These are phyloP conservation scores for Drosophila kepulauana DNA, from an alignment of 1,140 invertebrate species.

Conservation along the genomic window DNA sequence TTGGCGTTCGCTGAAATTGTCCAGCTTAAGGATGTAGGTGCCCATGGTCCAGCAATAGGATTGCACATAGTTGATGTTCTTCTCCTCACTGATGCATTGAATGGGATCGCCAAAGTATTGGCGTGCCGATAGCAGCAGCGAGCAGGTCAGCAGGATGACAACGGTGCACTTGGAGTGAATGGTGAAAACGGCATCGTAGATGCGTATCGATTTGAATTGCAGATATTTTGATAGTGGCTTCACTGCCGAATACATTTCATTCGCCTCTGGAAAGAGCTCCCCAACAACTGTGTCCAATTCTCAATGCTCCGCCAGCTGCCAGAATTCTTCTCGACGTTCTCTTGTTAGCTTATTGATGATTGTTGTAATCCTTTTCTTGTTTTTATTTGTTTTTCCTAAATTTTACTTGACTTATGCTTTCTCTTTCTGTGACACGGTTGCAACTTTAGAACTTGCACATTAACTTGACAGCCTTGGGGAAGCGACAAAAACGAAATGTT, in stretches of 20 bases:
- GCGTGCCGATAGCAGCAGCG: conserved; percentile 88
- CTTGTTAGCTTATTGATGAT: neutral
- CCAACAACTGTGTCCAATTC: conserved; percentile 68
- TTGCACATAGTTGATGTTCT: conserved; percentile 88
- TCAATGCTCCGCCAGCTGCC: conserved; percentile 13
- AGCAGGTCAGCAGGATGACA: conserved; percentile 88
- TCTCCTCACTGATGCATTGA: conserved; percentile 87
- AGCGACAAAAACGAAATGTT: conserved; percentile 54
- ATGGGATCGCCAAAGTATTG: conserved; percentile 91
- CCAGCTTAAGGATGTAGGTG: conserved; percentile 88
- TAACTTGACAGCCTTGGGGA: conserved; percentile 45
- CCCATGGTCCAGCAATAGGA: conserved; percentile 93
- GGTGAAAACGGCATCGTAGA: conserved; percentile 89
- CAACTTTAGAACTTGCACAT: conserved; percentile 9
- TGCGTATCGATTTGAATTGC: conserved; percentile 88
- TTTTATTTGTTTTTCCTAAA: neutral
- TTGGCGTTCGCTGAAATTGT: conserved; percentile 13
- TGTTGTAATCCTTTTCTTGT: neutral
- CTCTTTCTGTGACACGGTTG: conserved; percentile 1
- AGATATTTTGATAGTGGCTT: conserved; percentile 85
- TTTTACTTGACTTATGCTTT: neutral
- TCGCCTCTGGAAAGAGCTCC: conserved; percentile 70
- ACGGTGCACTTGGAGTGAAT: conserved; percentile 90
- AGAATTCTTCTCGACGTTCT: neutral
- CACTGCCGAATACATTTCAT: conserved; percentile 79